Percentiles rank a stretch among this genome's conserved stretches.
These are phyloP conservation scores for Rhopilema esculentum DNA, from an alignment of 30 jellyfish, hydroid and myxozoan genomes.

Conservation along the genomic window DNA sequence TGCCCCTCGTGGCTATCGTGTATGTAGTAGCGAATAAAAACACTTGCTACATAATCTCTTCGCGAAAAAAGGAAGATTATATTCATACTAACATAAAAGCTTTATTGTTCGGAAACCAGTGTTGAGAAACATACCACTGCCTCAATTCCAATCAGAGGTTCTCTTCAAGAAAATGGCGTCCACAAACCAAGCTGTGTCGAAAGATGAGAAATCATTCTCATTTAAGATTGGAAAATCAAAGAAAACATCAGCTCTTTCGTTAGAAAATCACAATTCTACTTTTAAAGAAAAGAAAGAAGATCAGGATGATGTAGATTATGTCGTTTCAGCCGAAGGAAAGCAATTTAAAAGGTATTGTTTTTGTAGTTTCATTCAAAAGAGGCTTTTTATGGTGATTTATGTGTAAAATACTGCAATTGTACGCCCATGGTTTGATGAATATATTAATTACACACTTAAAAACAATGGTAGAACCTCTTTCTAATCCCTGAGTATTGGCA, in stretches of 20 bases:
- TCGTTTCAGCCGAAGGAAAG: constrained; percentile 75
- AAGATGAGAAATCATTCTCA: constrained; percentile 31
- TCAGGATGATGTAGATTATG: constrained; percentile 65
- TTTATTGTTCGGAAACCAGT: no score
- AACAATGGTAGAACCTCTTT: no score
- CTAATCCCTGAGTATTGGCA: no score
- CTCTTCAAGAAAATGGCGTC: constrained; percentile 28
- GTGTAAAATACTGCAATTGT: no score
- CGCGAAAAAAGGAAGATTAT: no score
- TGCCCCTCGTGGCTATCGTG: no score
- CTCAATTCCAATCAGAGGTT: background rate
- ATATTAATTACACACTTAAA: no score
- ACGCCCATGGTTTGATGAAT: no score
- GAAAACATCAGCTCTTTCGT: constrained; percentile 11
- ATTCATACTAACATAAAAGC: no score
- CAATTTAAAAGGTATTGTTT: constrained; percentile 71
- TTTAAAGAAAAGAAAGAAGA: constrained; percentile 30
- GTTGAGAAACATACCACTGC: background rate
- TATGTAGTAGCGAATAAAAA: no score
- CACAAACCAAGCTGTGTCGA: constrained; percentile 22
- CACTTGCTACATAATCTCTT: no score
- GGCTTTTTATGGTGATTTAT: background rate
- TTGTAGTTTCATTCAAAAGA: no score
- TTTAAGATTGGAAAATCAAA: constrained; percentile 28
- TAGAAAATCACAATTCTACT: background rate